These are phyloP conservation scores for Drosophila asahinai DNA, from an alignment of 1,140 invertebrate genomes.

Conservation along the genomic window DNA sequence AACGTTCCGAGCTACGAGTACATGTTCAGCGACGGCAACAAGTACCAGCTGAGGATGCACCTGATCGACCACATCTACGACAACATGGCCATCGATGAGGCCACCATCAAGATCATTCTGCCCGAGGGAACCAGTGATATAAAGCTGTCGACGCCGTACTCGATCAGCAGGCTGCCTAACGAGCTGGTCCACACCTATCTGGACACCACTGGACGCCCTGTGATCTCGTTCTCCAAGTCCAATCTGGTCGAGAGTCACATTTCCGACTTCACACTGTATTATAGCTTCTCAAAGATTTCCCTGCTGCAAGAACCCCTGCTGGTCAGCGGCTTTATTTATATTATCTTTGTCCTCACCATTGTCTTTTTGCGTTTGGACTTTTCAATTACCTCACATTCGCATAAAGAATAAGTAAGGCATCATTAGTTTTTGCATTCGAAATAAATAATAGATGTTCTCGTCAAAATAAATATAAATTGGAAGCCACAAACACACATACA, in stretches of 20 bases:
- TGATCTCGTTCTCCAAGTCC: slow-evolving; percentile 93
- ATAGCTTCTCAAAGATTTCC: slow-evolving; percentile 93
- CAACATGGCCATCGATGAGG: slow-evolving; percentile 97
- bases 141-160: slow-evolving; percentile 93
- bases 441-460: slow-evolving; percentile 22
- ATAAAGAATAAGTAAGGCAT: slow-evolving; percentile 82
- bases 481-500: neutral
- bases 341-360: slow-evolving; percentile 96
- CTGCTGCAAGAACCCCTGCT: slow-evolving; percentile 97
- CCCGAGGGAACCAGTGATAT: slow-evolving; percentile 96
- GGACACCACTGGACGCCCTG: slow-evolving; percentile 96
- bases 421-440: neutral
- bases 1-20: slow-evolving; percentile 99
- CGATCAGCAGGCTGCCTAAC: slow-evolving; percentile 91
- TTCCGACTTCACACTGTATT: slow-evolving; percentile 94
- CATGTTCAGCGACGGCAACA: slow-evolving; percentile 92
- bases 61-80: slow-evolving; percentile 98
- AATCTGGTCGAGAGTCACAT: slow-evolving; percentile 99
- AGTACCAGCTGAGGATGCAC: slow-evolving; percentile 96
- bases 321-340: slow-evolving; percentile 94
- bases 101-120: slow-evolving; percentile 96
- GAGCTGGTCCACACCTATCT: slow-evolving; percentile 96
- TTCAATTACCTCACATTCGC: slow-evolving; percentile 89
- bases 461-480: slow-evolving; percentile 15
- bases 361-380: slow-evolving; percentile 98